Conservation (phyloP, 2,113 vertebrate species). For the Euleptes europaea region DNA sequence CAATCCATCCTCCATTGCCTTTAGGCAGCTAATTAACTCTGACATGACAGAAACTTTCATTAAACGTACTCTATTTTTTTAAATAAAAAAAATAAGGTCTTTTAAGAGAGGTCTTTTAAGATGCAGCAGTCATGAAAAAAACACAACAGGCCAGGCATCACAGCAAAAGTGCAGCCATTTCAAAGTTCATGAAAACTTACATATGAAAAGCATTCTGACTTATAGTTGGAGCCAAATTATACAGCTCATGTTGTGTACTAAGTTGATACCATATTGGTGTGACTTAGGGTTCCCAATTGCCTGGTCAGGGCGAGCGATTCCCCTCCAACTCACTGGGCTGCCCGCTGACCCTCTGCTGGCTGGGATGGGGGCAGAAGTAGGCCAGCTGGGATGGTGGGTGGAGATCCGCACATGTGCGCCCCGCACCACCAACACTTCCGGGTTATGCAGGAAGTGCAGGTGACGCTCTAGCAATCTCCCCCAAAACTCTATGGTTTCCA, state of each 20-base stretch:
- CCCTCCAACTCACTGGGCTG: no score
- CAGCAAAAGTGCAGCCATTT: not conserved
- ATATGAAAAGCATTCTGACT: not conserved
- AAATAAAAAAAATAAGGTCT: not conserved
- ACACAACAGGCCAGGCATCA: not conserved
- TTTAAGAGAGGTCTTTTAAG: not conserved
- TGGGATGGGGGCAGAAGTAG: no score
- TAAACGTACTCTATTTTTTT: not conserved
- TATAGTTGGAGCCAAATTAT: not conserved
- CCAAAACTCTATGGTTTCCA: no score
- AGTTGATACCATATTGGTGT: not conserved
- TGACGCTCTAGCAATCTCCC: no score
- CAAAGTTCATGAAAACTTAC: not conserved
- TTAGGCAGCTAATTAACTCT: not conserved
- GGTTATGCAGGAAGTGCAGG: no score
- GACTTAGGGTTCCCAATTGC: no score
- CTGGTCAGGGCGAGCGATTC: no score
- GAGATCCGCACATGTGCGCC: no score
- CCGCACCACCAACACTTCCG: no score
- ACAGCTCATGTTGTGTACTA: not conserved
- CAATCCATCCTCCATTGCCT: constrained; percentile 2
- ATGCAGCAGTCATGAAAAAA: not conserved
- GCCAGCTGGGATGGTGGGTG: no score
- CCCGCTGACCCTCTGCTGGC: no score
- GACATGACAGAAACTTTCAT: not conserved